Evolutionary conservation across 2,888 invertebrate genomes (phyloP).

Genomic region (Lydus trimaculatus): DNA sequence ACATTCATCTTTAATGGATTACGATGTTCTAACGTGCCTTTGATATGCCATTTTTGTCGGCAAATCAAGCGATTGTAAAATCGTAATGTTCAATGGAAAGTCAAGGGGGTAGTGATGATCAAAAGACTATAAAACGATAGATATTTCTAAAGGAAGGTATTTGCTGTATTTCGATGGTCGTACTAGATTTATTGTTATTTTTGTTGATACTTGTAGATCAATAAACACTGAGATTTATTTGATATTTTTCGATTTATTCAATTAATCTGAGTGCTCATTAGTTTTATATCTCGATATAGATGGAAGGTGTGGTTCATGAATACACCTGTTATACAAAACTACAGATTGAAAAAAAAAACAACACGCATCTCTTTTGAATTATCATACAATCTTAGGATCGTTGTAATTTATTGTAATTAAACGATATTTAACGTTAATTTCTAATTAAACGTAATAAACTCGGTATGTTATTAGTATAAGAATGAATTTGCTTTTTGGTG

Average conservation of each 20-base stretch:
- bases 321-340: constrained; percentile 9
- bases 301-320: background rate
- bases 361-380: constrained; percentile 26
- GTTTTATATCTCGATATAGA: constrained; percentile 13
- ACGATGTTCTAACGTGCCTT: constrained; percentile 22
- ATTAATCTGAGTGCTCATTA: constrained; percentile 28
- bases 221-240: background rate
- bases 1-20: constrained; percentile 16
- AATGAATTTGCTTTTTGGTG: background rate
- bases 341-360: constrained; percentile 24
- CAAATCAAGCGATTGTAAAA: background rate
- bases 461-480: too few relatives aligned
- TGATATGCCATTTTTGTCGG: constrained; percentile 18
- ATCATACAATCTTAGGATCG: constrained; percentile 32
- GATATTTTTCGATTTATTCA: constrained; percentile 12
- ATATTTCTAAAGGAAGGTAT: background rate
- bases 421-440: constrained; percentile 45
- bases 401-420: constrained; percentile 26
- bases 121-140: background rate
- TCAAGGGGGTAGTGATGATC: background rate
- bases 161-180: background rate
- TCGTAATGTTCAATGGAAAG: constrained; percentile 11
- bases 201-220: background rate
- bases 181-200: background rate
- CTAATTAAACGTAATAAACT: constrained; percentile 44